Percentiles rank a stretch among this genome's conserved stretches.
Conservation (phyloP, 2,113 vertebrate genomes). For the Apus apus region DNA sequence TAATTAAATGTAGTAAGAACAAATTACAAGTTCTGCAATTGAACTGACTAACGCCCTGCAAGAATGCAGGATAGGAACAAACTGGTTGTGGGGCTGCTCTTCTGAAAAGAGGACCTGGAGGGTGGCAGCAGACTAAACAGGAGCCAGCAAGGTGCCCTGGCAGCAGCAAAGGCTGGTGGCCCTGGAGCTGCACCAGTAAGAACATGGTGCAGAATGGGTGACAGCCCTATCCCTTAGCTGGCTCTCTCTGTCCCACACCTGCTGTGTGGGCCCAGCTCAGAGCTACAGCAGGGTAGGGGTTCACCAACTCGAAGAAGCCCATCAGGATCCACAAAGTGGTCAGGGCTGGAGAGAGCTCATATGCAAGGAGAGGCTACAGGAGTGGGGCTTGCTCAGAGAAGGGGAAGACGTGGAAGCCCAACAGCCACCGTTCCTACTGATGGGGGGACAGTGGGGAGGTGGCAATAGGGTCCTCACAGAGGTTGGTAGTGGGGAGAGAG, state of each 20-base stretch:
- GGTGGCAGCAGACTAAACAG: not conserved
- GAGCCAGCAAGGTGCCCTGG: not conserved
- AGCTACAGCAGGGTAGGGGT: not conserved
- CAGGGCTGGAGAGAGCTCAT: not conserved
- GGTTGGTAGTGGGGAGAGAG: not conserved
- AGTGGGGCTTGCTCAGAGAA: not conserved
- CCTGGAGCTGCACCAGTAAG: not conserved
- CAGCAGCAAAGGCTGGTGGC: not conserved
- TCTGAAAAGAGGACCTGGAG: not conserved
- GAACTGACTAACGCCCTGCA: not conserved
- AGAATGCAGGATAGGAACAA: not conserved
- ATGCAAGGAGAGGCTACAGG: not conserved
- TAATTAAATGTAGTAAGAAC: not conserved
- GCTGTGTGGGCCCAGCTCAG: not conserved
- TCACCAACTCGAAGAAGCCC: not conserved
- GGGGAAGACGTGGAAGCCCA: not conserved
- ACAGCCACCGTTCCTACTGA: not conserved
- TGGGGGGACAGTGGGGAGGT: too few relatives aligned
- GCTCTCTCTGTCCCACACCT: not conserved
- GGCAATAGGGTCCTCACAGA: not conserved
- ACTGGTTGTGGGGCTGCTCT: not conserved
- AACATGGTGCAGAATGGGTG: not conserved
- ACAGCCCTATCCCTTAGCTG: not conserved
- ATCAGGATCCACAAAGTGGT: not conserved
- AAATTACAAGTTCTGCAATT: not conserved